Evolutionary conservation across 2,113 vertebrate genomes (phyloP).

Genomic region (Protobothrops flavoviridis): DNA sequence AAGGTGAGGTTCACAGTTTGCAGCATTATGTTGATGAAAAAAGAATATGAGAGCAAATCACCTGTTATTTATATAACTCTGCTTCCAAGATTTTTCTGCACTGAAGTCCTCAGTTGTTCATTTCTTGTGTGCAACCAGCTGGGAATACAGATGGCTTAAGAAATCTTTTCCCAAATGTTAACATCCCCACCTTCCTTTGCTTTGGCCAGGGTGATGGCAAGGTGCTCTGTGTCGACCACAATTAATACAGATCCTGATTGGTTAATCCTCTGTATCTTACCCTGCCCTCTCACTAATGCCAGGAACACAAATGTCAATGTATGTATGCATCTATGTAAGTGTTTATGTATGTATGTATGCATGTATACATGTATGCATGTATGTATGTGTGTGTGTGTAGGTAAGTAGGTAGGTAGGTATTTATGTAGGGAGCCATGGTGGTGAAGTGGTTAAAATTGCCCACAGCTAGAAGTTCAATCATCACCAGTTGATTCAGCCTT

Average conservation of each 20-base stretch:
- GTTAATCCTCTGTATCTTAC: neutral
- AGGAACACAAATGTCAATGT: neutral
- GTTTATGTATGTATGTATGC: no score
- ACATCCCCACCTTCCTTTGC: neutral
- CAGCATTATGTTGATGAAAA: neutral
- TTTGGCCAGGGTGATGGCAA: neutral
- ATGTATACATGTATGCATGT: no score
- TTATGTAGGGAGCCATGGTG: no score
- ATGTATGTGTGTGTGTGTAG: neutral
- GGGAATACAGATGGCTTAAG: neutral
- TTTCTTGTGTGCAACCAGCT: neutral
- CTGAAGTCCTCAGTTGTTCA: neutral
- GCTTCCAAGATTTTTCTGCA: neutral
- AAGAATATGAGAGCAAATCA: neutral
- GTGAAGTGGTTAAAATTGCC: no score
- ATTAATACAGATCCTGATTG: neutral
- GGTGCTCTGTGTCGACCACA: neutral
- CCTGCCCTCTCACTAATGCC: neutral
- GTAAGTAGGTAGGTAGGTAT: neutral
- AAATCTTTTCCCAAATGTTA: neutral
- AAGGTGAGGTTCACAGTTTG: neutral
- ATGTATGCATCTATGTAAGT: no score
- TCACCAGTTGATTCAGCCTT: no score
- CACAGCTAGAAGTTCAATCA: no score
- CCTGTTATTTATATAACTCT: neutral